phyloP scores from a whole-genome alignment of 2,888 invertebrate genomes.

The Diachrysia chrysitis region DNA sequence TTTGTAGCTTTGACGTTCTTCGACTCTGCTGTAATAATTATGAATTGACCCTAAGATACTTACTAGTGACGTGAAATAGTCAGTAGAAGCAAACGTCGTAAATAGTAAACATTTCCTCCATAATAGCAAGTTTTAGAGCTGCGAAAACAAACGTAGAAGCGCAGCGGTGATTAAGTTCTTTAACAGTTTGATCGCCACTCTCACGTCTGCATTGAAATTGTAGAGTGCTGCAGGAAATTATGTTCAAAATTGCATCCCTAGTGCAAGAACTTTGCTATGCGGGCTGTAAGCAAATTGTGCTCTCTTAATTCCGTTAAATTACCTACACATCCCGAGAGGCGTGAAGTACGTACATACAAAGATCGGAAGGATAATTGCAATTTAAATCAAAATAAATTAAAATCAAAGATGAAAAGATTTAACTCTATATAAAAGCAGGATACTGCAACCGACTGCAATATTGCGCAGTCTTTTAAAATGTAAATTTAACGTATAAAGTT shows the following conservation, averaged over 20 bases:
- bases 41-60: too few relatives aligned
- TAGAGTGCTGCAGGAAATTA: conserved; percentile 24
- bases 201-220: conserved; percentile 6
- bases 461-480: conserved; percentile 13
- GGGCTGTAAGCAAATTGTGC: conserved; percentile 23
- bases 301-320: conserved; percentile 19
- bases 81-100: not conserved
- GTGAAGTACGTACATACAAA: conserved; percentile 14
- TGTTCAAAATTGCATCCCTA: conserved; percentile 16
- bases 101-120: not conserved
- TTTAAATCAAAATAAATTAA: conserved; percentile 5
- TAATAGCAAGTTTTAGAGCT: not conserved
- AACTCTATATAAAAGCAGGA: not conserved
- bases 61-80: too few relatives aligned
- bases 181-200: conserved; percentile 25
- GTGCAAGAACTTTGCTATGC: conserved; percentile 21
- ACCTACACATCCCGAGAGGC: not conserved
- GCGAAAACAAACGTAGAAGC: conserved; percentile 5
- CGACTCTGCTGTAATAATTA: too few relatives aligned
- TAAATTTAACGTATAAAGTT: conserved; percentile 9
- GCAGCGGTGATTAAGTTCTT: conserved; percentile 26
- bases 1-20: too few relatives aligned
- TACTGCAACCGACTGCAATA: conserved; percentile 9
- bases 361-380: not conserved
- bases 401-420: not conserved